phyloP scores from a whole-genome alignment of 2,797 vertebrate genomes.

The Cryptoblepharus egeriae region DNA sequence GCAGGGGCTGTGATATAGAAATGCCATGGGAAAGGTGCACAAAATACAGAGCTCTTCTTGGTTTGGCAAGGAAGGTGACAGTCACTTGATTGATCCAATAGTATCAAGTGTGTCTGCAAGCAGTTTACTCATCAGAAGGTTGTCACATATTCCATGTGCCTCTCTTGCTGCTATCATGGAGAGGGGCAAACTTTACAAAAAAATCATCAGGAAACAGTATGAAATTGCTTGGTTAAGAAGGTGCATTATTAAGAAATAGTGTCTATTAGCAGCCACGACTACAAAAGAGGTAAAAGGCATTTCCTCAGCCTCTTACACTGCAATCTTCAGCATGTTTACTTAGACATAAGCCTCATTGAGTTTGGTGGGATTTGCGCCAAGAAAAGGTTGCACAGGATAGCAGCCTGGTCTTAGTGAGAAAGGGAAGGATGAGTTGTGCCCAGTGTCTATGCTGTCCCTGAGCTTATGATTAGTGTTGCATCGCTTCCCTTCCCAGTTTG shows the following conservation, averaged over 20 bases:
- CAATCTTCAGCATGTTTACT: background rate
- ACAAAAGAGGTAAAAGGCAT: constrained; percentile 4
- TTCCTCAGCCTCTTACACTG: constrained; percentile 35
- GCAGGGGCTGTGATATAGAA: background rate
- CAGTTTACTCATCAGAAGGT: background rate
- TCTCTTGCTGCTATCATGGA: background rate
- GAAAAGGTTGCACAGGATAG: background rate
- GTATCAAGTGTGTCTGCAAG: background rate
- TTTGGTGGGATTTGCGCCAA: background rate
- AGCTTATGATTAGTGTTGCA: constrained; percentile 50
- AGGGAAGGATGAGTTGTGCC: constrained; percentile 34
- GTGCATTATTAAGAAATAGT: constrained; percentile 12
- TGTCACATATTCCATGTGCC: background rate
- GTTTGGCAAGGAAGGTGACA: background rate
- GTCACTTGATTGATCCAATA: background rate
- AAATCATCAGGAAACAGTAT: constrained; percentile 19
- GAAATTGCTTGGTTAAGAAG: constrained; percentile 11
- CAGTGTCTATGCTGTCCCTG: constrained; percentile 4
- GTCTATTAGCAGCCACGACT: constrained; percentile 12
- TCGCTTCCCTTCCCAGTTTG: constrained; percentile 22
- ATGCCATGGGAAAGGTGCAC: background rate
- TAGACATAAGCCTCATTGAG: background rate
- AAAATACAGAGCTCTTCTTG: constrained; percentile 5
- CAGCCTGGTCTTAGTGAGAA: constrained; percentile 23
- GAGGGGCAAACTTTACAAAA: background rate